Conservation (phyloP, 2,113 vertebrate species). For the Odobenus rosmarus region DNA sequence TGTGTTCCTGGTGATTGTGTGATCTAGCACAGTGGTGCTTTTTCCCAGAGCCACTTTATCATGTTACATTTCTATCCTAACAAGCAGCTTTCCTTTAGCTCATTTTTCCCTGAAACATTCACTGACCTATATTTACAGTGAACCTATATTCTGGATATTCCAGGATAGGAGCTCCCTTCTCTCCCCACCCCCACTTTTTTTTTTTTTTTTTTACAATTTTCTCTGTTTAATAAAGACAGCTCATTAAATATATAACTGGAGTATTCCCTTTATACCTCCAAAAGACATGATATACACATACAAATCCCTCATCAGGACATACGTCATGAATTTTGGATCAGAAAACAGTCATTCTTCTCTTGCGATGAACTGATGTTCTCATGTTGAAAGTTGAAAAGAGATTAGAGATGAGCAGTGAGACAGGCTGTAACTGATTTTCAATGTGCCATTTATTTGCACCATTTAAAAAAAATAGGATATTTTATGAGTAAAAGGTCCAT, state of each 20-base stretch:
- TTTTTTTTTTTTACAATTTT: not conserved
- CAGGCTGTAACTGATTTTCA: not conserved
- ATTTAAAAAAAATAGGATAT: not conserved
- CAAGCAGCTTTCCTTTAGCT: conserved; percentile 11
- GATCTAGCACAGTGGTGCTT: not conserved
- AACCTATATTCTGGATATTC: conserved; percentile 46
- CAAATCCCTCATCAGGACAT: not conserved
- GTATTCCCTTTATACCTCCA: not conserved
- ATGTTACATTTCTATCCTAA: conserved; percentile 7
- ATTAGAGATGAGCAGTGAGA: not conserved
- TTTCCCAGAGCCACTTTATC: not conserved
- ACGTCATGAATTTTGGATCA: not conserved
- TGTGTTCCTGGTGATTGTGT: not conserved
- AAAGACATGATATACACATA: not conserved
- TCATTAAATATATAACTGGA: conserved; percentile 27
- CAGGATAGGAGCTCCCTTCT: not conserved
- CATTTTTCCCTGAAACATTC: conserved; percentile 54
- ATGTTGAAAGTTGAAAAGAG: not conserved
- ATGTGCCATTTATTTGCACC: conserved; percentile 1
- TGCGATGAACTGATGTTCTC: not conserved
- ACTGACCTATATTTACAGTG: conserved; percentile 51
- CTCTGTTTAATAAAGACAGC: conserved; percentile 26
- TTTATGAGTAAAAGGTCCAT: conserved; percentile 31
- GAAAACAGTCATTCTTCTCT: not conserved
- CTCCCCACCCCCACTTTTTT: not conserved